Base-by-base conservation (phyloP, 2,888 invertebrate species). In the Himalopsyche anomala region DNA sequence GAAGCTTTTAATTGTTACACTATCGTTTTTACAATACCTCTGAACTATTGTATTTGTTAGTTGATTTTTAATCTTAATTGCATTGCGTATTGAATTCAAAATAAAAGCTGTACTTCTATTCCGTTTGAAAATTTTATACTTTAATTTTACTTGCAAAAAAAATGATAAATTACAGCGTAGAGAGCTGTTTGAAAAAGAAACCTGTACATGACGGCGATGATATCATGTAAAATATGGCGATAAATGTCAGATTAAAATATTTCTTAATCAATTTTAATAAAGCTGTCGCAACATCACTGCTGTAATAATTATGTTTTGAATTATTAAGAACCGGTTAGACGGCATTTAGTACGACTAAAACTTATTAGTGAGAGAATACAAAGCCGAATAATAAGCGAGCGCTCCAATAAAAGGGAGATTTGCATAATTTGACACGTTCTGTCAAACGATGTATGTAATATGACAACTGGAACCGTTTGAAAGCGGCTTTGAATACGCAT, bases 341-440 rank as follows among this genome's bases (percentile, higher is more conserved):
- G 28, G 11, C 9, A 62, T 9, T n/a, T 62, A n/a, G 3, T 62
- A 19, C 9, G n/a, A 62, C 6, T 62, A 62, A 19, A 28, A 19
- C 19, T 62, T 62, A 62, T 62, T 19, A 19, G 19, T 8, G 19
- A 19, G 19, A 19, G 6, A 62, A 12, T 62, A 19, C 62, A 62
- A 28, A 62, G 62, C 62, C 62, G 11, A 62, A 62, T 62, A 62
- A 62, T 62, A 62, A 62, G 11, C 62, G 62, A 5, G 19, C 62
- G 6, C 62, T 62, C 62, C 19, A 62, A 62, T 62, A 62, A 62
- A 28, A 62, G 62, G 28, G 62, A 2, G 19, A 62, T 62, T 62
- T 62, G 62, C 62, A 62, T 62, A 62, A 62, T 62, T 62, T 19
- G 62, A 62, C 62, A 62, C 62, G 62, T 62, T 19, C 19, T 62